Conservation (phyloP, 2,113 vertebrate species). For the Dascyllus trimaculatus region DNA sequence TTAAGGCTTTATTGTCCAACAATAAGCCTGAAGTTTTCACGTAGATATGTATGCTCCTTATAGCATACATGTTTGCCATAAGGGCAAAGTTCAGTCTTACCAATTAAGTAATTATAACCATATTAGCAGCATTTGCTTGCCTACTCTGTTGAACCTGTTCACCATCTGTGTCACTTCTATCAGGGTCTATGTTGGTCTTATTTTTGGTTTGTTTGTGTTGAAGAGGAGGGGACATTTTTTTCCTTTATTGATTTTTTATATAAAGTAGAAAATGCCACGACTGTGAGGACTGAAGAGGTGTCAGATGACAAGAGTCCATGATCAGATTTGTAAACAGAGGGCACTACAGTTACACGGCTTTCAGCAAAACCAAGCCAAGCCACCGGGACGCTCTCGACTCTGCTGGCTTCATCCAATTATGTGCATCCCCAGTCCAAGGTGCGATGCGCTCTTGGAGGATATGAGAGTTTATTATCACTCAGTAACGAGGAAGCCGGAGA, state of each 20-base stretch:
- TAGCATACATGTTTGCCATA: no score
- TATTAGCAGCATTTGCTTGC: neutral
- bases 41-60: no score
- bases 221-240: neutral
- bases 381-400: conserved; percentile 25
- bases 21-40: no score
- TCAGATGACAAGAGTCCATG: neutral
- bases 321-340: conserved; percentile 32
- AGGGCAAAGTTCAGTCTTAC: no score
- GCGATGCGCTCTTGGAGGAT: conserved; percentile 62
- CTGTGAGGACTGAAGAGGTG: conserved; percentile 9
- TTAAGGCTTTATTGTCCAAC: no score
- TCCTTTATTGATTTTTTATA: neutral
- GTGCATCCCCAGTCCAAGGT: conserved; percentile 52
- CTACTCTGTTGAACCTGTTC: neutral
- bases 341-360: conserved; percentile 10
- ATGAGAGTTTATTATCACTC: conserved; percentile 71
- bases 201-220: conserved; percentile 2
- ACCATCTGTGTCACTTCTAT: neutral
- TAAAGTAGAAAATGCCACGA: neutral
- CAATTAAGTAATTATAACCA: no score
- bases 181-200: neutral
- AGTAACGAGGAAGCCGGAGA: conserved; percentile 56
- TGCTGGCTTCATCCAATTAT: conserved; percentile 57
- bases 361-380: neutral